Evolutionary conservation across 2,797 vertebrate genomes (phyloP), one percentile per base, ranked within the genome.

Genomic region (Pseudomugil gertrudae): DNA sequence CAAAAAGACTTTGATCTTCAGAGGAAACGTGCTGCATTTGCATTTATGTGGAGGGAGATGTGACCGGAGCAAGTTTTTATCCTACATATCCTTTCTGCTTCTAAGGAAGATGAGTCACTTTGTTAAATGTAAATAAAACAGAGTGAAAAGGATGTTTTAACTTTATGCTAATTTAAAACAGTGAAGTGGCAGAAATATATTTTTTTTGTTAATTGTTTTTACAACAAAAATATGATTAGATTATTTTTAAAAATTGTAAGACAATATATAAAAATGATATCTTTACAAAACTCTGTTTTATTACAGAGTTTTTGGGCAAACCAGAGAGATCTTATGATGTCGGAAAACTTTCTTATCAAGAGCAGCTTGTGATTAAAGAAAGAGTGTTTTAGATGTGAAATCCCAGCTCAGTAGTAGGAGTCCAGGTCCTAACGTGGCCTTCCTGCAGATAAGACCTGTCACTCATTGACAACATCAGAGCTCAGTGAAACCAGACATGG

Each of bases 1-100:
- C 88, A 93, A 92, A 93, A 80, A 93, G 89, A 93, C 93, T 94
- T 94, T 94, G 92, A 93, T 90, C 94, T 84, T 83, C 62, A 83
- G 84, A 88, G 80, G 19, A 27, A 54, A 76, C 61, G 52, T 21
- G 50, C 33, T 23, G 0, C 67, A 36, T 55, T n/a, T n/a, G n/a
- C n/a, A n/a, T 70, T 48, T 3, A n/a, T 33, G 54, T 6, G 23
- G 29, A 43, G 29, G n/a, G 24, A 60, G 56, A 53, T 36, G 59
- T 0, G 32, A 70, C 61, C 9, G 62, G 11, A 54, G 27, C 54
- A 4, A 9, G 19, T 14, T 17, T 33, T n/a, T 33, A 21, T 60
- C 24, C 5, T 26, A 10, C 26, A 17, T 26, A 14, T 9, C 14
- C 27, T 26, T 13, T 15, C 13, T 56, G 13, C 5, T 9, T 14